Evolutionary conservation across 2,797 vertebrate species (phyloP).

Genomic region (Rhabdomys pumilio): DNA sequence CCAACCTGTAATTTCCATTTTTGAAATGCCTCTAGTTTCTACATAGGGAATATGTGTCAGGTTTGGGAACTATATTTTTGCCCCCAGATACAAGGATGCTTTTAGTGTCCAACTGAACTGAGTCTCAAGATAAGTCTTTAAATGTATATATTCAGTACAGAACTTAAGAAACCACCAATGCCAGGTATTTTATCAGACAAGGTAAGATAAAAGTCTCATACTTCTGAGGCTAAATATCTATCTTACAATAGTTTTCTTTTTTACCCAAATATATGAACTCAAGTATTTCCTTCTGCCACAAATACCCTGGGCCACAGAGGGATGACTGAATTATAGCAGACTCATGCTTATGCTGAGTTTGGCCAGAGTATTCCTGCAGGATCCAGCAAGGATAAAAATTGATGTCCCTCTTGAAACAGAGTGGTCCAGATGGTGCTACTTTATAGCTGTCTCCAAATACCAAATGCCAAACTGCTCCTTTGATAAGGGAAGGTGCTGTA

Average conservation of each 20-base stretch:
- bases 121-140: constrained; percentile 60
- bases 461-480: constrained; percentile 85
- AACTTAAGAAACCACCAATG: constrained; percentile 70
- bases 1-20: background rate
- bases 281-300: constrained; percentile 74
- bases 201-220: constrained; percentile 70
- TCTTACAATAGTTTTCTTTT: constrained; percentile 53
- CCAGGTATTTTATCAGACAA: constrained; percentile 73
- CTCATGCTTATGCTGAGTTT: constrained; percentile 75
- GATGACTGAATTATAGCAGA: constrained; percentile 81
- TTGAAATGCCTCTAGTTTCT: constrained; percentile 15
- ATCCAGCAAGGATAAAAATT: constrained; percentile 87
- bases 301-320: constrained; percentile 72
- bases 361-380: constrained; percentile 81
- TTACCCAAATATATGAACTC: constrained; percentile 76
- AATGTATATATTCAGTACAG: constrained; percentile 70
- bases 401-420: constrained; percentile 87
- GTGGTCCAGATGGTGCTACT: constrained; percentile 85
- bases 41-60: background rate
- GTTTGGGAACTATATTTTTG: background rate
- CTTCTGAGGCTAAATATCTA: constrained; percentile 67
- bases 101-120: constrained; percentile 39
- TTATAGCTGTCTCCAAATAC: constrained; percentile 86
- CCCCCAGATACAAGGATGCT: background rate
- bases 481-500: constrained; percentile 76